Base-by-base conservation (phyloP, 2,888 invertebrate species). In the Anarsia innoxiella region DNA sequence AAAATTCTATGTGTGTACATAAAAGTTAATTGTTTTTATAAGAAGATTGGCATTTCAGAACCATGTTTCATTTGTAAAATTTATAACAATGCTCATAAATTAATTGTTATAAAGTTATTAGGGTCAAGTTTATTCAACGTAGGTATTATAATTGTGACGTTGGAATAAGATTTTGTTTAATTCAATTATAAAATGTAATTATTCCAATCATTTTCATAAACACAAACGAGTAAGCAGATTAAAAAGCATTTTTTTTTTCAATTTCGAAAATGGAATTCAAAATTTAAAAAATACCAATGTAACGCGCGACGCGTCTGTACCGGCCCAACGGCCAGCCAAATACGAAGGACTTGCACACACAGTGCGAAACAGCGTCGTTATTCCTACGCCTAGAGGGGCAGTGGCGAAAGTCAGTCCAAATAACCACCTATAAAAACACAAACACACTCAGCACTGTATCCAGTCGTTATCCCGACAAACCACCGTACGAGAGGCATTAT, bases 401-500 rank as follows among this genome's bases (percentile, higher is more conserved):
- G 56, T 67, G 69, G 83, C 83, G 83, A 84, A 84, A 84, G 83
- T 83, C 65, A 67, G 61, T 62, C 77, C 74, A 74, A 79, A 82
- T 75, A 82, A 72, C 74, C 75, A 79, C 74, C 77, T 84, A 84
- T 84, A 84, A 78, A 84, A 76, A 79, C 80, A 66, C 75, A 69
- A 66, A 62, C 79, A 62, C 72, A 49, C 58, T 52, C 51, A 56
- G 50, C 51, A 60, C 53, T 51, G 67, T 69, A 84, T 83, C 84
- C 83, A 84, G 84, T 84, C 66, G 77, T 66, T 71, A 64, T 82
- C 83, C 84, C 72, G 76, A 67, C 77, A 73, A 69, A 71, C 70
- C 75, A 79, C 70, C 73, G 65, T 70, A 63, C 73, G 68, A 77
- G 82, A 82, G 78, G 76, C 80, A 80, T 61, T 52, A 83, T 83